These are phyloP conservation scores for Xestia c-nigrum DNA, from an alignment of 2,888 invertebrate genomes.

Conservation along the genomic window DNA sequence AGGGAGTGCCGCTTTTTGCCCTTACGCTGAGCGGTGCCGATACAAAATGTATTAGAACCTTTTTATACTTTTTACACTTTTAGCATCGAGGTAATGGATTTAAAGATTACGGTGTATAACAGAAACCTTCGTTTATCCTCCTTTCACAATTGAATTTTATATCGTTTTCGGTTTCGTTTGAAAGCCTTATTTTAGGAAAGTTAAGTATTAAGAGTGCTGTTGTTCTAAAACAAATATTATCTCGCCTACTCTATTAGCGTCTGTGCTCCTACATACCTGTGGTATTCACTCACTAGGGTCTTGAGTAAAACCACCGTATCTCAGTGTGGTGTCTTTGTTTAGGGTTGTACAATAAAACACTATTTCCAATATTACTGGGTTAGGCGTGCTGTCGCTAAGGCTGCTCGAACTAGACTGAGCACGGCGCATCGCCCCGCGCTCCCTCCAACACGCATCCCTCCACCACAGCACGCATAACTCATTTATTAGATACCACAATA, in stretches of 20 bases:
- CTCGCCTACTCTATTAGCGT: not conserved
- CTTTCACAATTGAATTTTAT: conserved; percentile 56
- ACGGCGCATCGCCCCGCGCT: too few species aligned
- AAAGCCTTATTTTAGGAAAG: conserved; percentile 21
- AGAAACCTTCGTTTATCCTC: conserved; percentile 27
- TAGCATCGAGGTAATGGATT: conserved; percentile 50
- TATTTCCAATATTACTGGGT: too few species aligned
- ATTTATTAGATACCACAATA: too few species aligned
- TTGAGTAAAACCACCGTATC: too few species aligned
- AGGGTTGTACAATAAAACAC: too few species aligned
- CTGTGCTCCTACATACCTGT: not conserved
- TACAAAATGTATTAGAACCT: conserved; percentile 55
- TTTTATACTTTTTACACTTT: conserved; percentile 59
- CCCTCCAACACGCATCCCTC: too few species aligned
- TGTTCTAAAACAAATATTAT: conserved; percentile 2
- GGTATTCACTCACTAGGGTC: too few species aligned
- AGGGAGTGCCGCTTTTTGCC: conserved; percentile 31
- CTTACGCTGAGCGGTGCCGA: conserved; percentile 19
- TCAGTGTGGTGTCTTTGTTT: too few species aligned
- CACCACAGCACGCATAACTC: too few species aligned
- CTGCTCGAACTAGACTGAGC: too few species aligned
- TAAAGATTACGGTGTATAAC: conserved; percentile 45
- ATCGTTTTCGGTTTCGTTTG: conserved; percentile 10
- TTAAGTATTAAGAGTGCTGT: not conserved
- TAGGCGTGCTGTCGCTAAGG: too few species aligned